These are phyloP conservation scores for Acleris cristana DNA, from an alignment of 2,888 invertebrate species.

Conservation along the genomic window DNA sequence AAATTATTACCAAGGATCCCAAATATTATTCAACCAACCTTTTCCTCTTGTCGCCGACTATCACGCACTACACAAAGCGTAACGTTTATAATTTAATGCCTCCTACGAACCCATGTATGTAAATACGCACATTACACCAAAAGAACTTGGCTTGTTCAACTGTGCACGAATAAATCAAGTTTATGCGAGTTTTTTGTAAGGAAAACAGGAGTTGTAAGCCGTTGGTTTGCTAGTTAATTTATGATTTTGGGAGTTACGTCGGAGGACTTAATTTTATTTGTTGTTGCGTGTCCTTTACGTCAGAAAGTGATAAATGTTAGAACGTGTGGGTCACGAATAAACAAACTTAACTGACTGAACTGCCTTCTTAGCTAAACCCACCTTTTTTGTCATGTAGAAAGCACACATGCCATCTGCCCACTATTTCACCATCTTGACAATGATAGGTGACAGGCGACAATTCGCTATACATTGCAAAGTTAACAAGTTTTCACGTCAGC, in stretches of 20 bases:
- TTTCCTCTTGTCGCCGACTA: conserved; percentile 43
- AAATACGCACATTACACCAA: conserved; percentile 63
- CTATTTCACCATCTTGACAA: no score
- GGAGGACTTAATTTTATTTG: conserved; percentile 12
- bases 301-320: background rate
- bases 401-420: no score
- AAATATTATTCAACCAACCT: conserved; percentile 7
- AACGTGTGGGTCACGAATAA: no score
- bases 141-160: conserved; percentile 60
- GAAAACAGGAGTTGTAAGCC: conserved; percentile 41
- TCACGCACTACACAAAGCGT: conserved; percentile 48
- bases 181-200: conserved; percentile 60
- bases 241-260: conserved; percentile 43
- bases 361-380: no score
- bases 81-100: conserved; percentile 42
- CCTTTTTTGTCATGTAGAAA: no score
- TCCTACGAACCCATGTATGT: conserved; percentile 50
- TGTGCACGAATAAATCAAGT: conserved; percentile 61
- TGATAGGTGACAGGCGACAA: no score
- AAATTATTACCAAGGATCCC: background rate
- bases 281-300: background rate
- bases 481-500: no score
- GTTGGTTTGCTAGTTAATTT: conserved; percentile 42
- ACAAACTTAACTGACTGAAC: background rate
- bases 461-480: no score